Evolutionary conservation across 2,113 vertebrate genomes (phyloP).

Genomic region (Mobula hypostoma): DNA sequence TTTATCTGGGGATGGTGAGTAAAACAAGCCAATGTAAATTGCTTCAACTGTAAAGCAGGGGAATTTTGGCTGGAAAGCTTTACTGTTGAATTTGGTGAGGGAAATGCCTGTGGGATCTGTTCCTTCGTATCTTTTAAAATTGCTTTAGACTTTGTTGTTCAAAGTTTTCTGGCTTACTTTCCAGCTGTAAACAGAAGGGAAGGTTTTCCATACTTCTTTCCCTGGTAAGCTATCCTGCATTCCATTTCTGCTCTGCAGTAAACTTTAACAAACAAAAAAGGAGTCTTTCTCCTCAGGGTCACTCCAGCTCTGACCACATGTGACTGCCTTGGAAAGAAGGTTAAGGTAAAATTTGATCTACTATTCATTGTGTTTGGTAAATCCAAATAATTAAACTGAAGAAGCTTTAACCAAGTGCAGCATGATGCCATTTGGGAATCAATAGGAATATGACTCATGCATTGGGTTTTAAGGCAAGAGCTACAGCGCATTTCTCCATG

Average conservation of each 20-base stretch:
- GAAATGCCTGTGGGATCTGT: not conserved
- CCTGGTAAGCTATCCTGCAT: not conserved
- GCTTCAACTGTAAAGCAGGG: not conserved
- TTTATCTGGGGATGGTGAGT: slow-evolving; percentile 18
- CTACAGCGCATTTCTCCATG: no score
- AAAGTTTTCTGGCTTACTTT: not conserved
- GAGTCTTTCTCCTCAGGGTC: not conserved
- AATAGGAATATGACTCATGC: no score
- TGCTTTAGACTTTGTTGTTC: not conserved
- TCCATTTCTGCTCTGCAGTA: not conserved
- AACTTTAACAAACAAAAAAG: not conserved
- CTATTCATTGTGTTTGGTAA: no score
- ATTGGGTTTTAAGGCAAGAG: not conserved
- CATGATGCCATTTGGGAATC: no score
- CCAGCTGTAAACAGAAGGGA: not conserved
- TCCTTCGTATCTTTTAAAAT: not conserved
- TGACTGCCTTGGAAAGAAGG: no score
- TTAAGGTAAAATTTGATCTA: not conserved
- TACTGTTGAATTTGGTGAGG: slow-evolving; percentile 1
- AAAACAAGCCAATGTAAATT: slow-evolving; percentile 11
- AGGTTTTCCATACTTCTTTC: not conserved
- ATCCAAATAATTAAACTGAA: no score
- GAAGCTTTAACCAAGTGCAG: not conserved
- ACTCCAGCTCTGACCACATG: not conserved
- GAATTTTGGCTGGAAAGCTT: not conserved